phyloP scores from a whole-genome alignment of 2,888 invertebrate species.

The Phorcus lineatus region DNA sequence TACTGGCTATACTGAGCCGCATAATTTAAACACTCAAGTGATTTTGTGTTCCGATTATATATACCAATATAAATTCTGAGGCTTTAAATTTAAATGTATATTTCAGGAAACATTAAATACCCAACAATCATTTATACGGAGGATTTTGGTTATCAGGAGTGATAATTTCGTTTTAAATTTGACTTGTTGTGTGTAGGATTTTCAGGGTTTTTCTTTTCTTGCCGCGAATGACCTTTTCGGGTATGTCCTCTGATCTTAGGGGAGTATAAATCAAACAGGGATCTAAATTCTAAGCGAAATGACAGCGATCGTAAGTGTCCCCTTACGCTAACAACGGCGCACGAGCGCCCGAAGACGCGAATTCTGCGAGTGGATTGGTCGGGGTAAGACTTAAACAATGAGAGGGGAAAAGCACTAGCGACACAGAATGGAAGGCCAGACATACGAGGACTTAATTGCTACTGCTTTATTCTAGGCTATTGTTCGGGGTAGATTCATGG shows the following conservation, averaged over 20 bases:
- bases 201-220: not conserved
- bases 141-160: too few species aligned
- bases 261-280: constrained; percentile 1
- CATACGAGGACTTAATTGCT: not conserved
- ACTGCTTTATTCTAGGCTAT: not conserved
- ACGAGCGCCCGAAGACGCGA: not conserved
- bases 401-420: not conserved
- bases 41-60: too few species aligned
- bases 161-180: not conserved
- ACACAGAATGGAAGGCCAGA: not conserved
- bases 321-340: not conserved
- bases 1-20: too few species aligned
- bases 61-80: too few species aligned
- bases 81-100: too few species aligned
- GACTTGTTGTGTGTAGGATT: not conserved
- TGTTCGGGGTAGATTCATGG: constrained; percentile 3
- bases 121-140: too few species aligned
- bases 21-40: too few species aligned
- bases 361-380: not conserved
- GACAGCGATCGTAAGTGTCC: not conserved
- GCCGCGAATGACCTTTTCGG: not conserved
- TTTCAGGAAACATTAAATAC: too few species aligned
- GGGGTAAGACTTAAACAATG: not conserved
- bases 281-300: not conserved
- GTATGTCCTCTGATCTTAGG: not conserved